Conservation (phyloP, 2,113 vertebrate species). For the Chinchilla lanigera region DNA sequence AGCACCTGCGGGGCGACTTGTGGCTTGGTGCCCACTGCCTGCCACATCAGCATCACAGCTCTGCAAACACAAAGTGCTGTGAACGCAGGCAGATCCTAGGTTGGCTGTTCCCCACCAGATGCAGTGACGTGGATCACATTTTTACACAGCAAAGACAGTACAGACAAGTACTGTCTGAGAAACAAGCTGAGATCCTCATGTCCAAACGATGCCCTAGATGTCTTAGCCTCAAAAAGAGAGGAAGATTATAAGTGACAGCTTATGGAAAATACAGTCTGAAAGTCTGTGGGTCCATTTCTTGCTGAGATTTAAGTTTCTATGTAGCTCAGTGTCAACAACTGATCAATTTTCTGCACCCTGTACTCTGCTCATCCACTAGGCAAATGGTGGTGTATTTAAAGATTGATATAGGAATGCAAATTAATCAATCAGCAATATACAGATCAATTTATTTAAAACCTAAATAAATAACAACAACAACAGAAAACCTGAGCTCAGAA, state of each 20-base stretch:
- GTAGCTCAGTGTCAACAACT: neutral
- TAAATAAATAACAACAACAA: neutral
- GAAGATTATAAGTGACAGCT: neutral
- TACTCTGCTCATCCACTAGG: neutral
- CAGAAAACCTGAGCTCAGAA: neutral
- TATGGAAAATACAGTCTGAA: neutral
- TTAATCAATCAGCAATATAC: neutral
- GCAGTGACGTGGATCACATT: neutral
- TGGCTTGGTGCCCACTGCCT: neutral
- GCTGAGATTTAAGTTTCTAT: neutral
- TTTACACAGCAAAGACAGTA: neutral
- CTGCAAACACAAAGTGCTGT: constrained; percentile 23
- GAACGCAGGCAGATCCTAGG: rapidly evolving
- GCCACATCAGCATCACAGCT: constrained; percentile 68
- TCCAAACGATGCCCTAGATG: neutral
- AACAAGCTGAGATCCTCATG: neutral
- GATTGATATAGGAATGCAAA: neutral
- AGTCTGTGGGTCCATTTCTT: neutral
- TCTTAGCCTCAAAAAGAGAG: neutral
- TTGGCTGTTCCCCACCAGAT: too few relatives aligned
- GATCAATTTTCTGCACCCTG: neutral
- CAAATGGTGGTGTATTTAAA: constrained; percentile 14
- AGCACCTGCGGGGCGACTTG: constrained; percentile 48
- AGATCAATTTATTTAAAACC: neutral
- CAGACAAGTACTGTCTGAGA: neutral